Evolutionary conservation across 2,113 vertebrate species (phyloP).

Genomic region (Microtus pennsylvanicus): DNA sequence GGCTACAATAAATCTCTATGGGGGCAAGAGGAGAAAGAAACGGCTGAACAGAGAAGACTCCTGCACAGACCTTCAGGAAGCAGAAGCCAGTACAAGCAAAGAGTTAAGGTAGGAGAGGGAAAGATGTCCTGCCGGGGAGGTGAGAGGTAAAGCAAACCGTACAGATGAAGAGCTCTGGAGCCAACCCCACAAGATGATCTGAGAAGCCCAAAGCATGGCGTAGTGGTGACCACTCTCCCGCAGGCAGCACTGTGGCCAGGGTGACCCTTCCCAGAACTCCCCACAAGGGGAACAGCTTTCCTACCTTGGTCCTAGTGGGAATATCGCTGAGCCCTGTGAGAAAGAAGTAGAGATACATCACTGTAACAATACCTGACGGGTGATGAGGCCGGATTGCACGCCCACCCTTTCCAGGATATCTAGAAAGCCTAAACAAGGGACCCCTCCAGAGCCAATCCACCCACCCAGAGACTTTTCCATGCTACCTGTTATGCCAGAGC

Average conservation of each 20-base stretch:
- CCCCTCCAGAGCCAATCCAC: neutral
- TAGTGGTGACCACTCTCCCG: neutral
- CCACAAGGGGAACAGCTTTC: neutral
- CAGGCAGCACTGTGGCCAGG: neutral
- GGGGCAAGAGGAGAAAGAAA: neutral
- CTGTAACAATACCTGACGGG: neutral
- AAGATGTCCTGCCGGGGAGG: neutral
- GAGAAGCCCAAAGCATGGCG: neutral
- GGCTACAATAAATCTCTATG: neutral
- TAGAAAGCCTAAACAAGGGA: neutral
- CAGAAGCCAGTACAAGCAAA: neutral
- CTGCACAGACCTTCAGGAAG: neutral
- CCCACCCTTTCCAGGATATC: neutral
- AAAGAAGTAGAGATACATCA: neutral
- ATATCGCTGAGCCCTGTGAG: slow-evolving; percentile 71
- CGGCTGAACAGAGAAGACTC: neutral
- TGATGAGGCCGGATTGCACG: rapidly evolving
- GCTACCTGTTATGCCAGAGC: neutral
- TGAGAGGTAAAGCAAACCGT: neutral
- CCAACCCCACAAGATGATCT: neutral
- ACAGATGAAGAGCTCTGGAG: neutral
- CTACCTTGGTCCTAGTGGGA: slow-evolving; percentile 52
- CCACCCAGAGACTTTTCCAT: neutral
- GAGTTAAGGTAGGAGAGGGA: neutral
- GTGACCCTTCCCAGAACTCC: neutral